phyloP scores from a whole-genome alignment of 2,113 vertebrate genomes.

The Lophotis ruficrista region DNA sequence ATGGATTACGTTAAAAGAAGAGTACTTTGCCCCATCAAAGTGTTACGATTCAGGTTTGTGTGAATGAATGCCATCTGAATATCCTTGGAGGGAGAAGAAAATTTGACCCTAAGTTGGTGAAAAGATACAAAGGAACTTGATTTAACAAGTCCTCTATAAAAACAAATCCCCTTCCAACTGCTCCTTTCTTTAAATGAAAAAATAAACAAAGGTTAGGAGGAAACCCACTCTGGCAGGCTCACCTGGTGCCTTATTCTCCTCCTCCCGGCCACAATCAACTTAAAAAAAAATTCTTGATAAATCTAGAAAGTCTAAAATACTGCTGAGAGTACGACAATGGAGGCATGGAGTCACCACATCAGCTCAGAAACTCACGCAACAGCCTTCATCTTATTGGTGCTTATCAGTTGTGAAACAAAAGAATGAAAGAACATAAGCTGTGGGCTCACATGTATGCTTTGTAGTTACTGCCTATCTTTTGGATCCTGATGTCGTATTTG shows the following conservation, averaged over 20 bases:
- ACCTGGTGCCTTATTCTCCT: background rate
- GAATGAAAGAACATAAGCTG: slow-evolving; percentile 8
- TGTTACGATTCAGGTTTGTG: background rate
- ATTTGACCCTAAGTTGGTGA: background rate
- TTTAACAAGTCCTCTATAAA: background rate
- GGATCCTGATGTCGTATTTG: slow-evolving; percentile 98
- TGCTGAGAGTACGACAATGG: background rate
- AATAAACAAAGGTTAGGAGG: background rate
- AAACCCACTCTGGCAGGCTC: background rate
- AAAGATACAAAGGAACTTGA: background rate
- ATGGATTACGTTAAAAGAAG: background rate
- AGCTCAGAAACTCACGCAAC: background rate
- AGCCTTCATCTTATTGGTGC: background rate
- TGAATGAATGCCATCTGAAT: background rate
- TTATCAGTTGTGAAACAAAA: background rate
- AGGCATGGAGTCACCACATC: background rate
- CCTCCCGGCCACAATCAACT: background rate
- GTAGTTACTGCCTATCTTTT: slow-evolving; percentile 97
- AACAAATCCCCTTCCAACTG: background rate
- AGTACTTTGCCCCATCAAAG: background rate
- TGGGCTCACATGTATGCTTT: slow-evolving; percentile 97
- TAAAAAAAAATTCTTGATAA: background rate
- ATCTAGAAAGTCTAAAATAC: background rate
- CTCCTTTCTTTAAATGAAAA: background rate
- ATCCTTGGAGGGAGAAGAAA: background rate